Evolutionary conservation across 2,888 invertebrate genomes (phyloP).

Genomic region (Acleris literana): DNA sequence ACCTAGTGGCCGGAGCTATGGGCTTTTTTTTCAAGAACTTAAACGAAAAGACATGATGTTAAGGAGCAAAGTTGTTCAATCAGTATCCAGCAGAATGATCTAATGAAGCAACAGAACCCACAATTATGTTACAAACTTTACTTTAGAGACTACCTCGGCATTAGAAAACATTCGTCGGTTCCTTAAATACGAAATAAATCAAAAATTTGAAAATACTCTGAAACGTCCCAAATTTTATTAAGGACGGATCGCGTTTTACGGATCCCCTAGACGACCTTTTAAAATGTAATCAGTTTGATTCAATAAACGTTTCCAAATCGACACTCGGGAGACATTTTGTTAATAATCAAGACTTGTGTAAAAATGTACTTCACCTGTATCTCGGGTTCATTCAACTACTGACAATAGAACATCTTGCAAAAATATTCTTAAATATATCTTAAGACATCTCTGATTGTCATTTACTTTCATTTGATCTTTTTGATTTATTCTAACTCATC

Average conservation of each 20-base stretch:
- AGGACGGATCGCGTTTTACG: not conserved
- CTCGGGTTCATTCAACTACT: not conserved
- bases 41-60: too few relatives aligned
- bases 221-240: not conserved
- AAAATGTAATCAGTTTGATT: constrained; percentile 21
- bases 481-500: not conserved
- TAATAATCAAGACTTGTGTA: not conserved
- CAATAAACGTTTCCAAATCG: constrained; percentile 16
- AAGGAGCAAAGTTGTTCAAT: too few relatives aligned
- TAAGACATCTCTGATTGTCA: not conserved
- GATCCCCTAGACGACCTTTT: constrained; percentile 4
- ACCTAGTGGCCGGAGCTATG: too few relatives aligned
- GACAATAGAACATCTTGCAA: not conserved
- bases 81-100: too few relatives aligned
- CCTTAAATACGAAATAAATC: too few relatives aligned
- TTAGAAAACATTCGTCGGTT: too few relatives aligned
- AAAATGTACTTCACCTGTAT: constrained; percentile 1
- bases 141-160: too few relatives aligned
- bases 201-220: not conserved
- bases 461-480: constrained; percentile 2
- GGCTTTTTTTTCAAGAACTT: too few relatives aligned
- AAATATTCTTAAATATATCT: not conserved
- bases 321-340: constrained; percentile 7
- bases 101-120: too few relatives aligned
- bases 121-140: too few relatives aligned